phyloP scores from a whole-genome alignment of 2,113 vertebrate species.

The Prietella phreatophila region DNA sequence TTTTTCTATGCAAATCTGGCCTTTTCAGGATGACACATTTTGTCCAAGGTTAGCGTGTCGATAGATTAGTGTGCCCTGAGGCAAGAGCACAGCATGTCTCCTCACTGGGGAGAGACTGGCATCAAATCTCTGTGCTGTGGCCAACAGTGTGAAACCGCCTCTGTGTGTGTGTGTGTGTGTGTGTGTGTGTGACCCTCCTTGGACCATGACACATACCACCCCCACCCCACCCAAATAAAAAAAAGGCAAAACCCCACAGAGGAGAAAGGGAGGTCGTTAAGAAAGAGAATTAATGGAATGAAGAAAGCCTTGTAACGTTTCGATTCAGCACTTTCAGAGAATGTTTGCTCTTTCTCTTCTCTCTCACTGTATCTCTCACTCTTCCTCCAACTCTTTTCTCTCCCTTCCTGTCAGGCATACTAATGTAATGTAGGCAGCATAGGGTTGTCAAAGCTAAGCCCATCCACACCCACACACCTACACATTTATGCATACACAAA shows the following conservation, averaged over 20 bases:
- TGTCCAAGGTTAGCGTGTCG: slow-evolving; percentile 59
- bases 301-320: slow-evolving; percentile 56
- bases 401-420: slow-evolving; percentile 51
- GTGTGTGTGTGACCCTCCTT: slow-evolving; percentile 25
- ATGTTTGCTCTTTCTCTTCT: slow-evolving; percentile 49
- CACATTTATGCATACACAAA: slow-evolving; percentile 6
- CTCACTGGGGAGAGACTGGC: slow-evolving; percentile 29
- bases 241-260: slow-evolving; percentile 46
- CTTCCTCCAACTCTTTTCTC: slow-evolving; percentile 52
- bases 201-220: slow-evolving; percentile 39
- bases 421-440: slow-evolving; percentile 42
- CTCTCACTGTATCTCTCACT: slow-evolving; percentile 12
- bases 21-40: slow-evolving; percentile 53
- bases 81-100: slow-evolving; percentile 44
- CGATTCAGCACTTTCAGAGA: slow-evolving; percentile 62
- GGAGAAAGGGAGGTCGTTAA: slow-evolving; percentile 62
- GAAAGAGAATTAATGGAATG: slow-evolving; percentile 67
- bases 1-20: slow-evolving; percentile 33
- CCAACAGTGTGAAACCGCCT: slow-evolving; percentile 11
- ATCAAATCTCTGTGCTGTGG: slow-evolving; percentile 29
- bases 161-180: background rate
- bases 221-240: background rate
- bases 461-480: slow-evolving; percentile 9
- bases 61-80: slow-evolving; percentile 54
- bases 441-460: slow-evolving; percentile 30